Percentiles rank a stretch among this genome's conserved stretches.
Evolutionary conservation across 1,140 invertebrate genomes (phyloP).

Genomic region (Hylyphantes graminicola): DNA sequence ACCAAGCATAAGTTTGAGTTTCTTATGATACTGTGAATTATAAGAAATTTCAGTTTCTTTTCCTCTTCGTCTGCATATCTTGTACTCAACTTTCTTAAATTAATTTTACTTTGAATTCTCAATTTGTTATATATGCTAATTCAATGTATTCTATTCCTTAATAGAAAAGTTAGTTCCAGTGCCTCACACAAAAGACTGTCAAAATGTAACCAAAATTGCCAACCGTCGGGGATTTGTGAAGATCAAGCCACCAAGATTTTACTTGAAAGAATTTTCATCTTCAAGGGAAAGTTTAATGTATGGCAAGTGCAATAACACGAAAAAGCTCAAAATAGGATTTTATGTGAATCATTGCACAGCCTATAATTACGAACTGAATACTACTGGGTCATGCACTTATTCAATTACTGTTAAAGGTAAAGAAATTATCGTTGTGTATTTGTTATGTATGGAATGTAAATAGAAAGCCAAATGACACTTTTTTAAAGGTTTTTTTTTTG

Average conservation of each 20-base stretch:
- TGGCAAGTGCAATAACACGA: constrained; percentile 27
- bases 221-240: constrained; percentile 12
- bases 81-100: too few relatives aligned
- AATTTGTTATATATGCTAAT: too few relatives aligned
- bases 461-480: too few relatives aligned
- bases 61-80: too few relatives aligned
- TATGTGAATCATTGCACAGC: constrained; percentile 44
- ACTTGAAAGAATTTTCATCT: background rate
- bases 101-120: too few relatives aligned
- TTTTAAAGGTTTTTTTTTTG: too few relatives aligned
- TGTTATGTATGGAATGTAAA: too few relatives aligned
- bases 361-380: constrained; percentile 17
- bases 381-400: constrained; percentile 36
- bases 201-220: constrained; percentile 1
- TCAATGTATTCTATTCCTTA: constrained; percentile 19
- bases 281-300: background rate
- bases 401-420: constrained; percentile 48
- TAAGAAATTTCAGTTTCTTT: too few relatives aligned
- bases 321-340: constrained; percentile 13
- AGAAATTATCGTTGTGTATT: too few relatives aligned
- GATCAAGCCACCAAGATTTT: constrained; percentile 25
- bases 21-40: too few relatives aligned
- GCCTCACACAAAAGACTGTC: constrained; percentile 20
- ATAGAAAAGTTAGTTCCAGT: constrained; percentile 17
- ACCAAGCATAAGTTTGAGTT: too few relatives aligned